Percentiles rank a stretch among this genome's conserved stretches.
These are phyloP conservation scores for Capricornis sumatraensis DNA, from an alignment of 2,113 vertebrate species.

Conservation along the genomic window DNA sequence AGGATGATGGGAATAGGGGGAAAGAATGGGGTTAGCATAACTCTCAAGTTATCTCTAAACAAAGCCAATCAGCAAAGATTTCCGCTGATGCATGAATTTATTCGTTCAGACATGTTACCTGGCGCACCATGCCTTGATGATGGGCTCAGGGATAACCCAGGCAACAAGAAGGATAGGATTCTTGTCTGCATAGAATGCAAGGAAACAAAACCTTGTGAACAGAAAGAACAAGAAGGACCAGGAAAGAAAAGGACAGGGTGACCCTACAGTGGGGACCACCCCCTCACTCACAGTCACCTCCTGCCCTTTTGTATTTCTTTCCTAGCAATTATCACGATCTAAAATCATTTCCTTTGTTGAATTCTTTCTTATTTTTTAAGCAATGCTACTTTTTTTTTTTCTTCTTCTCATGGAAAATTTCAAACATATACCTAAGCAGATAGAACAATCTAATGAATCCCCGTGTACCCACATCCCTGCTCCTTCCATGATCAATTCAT, in stretches of 20 bases:
- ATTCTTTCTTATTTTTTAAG: not conserved
- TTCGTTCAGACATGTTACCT: fast-evolving
- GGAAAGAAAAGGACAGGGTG: not conserved
- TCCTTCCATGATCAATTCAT: not conserved
- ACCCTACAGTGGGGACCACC: fast-evolving
- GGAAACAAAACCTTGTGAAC: fast-evolving
- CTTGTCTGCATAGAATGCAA: fast-evolving
- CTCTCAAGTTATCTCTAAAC: not conserved
- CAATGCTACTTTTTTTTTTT: not conserved
- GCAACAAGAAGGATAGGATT: fast-evolving
- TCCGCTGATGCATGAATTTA: fast-evolving
- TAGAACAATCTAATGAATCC: not conserved
- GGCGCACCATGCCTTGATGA: fast-evolving
- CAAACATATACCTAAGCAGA: not conserved
- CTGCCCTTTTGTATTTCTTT: not conserved
- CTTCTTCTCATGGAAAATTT: not conserved
- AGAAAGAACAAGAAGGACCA: not conserved
- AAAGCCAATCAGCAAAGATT: too few relatives aligned
- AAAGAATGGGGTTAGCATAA: fast-evolving
- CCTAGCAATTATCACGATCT: too few relatives aligned
- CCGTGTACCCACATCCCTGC: not conserved
- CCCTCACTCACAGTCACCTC: not conserved
- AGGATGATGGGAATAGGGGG: fast-evolving
- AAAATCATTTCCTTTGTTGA: not conserved
- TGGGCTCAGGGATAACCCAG: not conserved